Base-by-base conservation (phyloP, 2,113 vertebrate species). In the Varanus komodoensis region DNA sequence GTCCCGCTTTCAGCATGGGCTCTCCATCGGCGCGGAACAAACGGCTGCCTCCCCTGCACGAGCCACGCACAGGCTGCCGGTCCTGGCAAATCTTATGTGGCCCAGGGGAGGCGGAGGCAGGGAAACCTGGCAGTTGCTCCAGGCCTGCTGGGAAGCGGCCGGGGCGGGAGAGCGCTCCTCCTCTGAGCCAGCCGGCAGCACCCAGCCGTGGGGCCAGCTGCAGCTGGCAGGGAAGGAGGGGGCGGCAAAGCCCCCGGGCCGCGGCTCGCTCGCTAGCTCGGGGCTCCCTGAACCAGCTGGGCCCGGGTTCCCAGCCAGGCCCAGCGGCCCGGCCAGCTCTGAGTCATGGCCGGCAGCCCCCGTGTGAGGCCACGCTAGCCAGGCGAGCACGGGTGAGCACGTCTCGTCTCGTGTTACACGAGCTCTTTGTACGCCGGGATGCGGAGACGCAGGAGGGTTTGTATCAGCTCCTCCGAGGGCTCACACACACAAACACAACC, bases 141-240 rank as follows among this genome's bases (percentile, higher is more conserved):
- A 34, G 27, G 15, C 19, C 67, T 50, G 48, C 69, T 86, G 91
- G 92, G 84, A 82, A 81, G n/a, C 32, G 2, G 6, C 19, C 19
- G 67, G n/a, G 4, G 50, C 14, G 8, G 50, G 79, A 6, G 67
- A 27, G 3, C 7, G 32, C 67, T 80, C 44, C 86, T 54, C 34
- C 67, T 74, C 34, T 21, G 79, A 38, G 67, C 64, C 48, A 21
- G 74, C 64, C 48, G 12, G 74, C 50, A 38, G 15, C 25, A 3
- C 89, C 75, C 64, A 57, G 48, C 87, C 89, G 87, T 81, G 32
- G 19, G 50, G 79, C 52, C 88, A 54, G 89, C 92, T 74, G 91
- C 92, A 87, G 83, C 92, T 73, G 86, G 71, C 78, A 38, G 89
- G 78, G 34, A 57, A 86, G 78, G 34, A 19, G 15, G 88, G 48